Evolutionary conservation across 2,113 vertebrate species (phyloP).

Genomic region (Bungarus multicinctus): DNA sequence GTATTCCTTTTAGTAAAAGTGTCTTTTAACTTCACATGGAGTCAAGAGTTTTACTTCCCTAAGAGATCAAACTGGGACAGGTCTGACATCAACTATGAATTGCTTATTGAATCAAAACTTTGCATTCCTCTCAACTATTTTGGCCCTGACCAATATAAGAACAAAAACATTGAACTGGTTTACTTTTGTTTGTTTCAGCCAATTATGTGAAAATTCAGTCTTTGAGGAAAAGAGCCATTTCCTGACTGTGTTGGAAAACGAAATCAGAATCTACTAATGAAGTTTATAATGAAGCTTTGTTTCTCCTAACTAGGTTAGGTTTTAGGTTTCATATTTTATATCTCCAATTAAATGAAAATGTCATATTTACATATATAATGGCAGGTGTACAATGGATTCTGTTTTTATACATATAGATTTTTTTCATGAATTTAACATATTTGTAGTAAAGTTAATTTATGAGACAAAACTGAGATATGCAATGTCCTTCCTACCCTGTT

Average conservation of each 20-base stretch:
- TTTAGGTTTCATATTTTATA: slow-evolving; percentile 46
- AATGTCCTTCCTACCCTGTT: not conserved
- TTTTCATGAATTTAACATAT: not conserved
- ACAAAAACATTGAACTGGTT: slow-evolving; percentile 28
- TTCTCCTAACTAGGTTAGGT: slow-evolving; percentile 37
- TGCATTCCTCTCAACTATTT: slow-evolving; percentile 25
- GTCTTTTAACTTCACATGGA: not conserved
- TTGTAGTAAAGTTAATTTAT: not conserved
- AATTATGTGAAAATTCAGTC: slow-evolving; percentile 47
- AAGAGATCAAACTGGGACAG: not conserved
- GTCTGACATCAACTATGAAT: slow-evolving; percentile 1
- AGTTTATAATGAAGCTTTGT: slow-evolving; percentile 30
- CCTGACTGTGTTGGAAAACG: slow-evolving; percentile 67
- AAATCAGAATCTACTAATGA: slow-evolving; percentile 20
- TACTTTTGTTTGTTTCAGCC: slow-evolving; percentile 53
- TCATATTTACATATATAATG: slow-evolving; percentile 6
- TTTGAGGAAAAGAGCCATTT: slow-evolving; percentile 62
- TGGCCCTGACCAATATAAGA: slow-evolving; percentile 41
- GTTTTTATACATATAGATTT: not conserved
- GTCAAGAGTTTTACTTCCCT: not conserved
- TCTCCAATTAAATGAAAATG: slow-evolving; percentile 39
- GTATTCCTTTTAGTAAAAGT: not conserved
- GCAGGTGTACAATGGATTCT: not conserved
- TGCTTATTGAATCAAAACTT: not conserved
- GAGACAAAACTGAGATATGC: not conserved